Evolutionary conservation across 2,113 vertebrate species (phyloP).

Genomic region (Burhinus bistriatus): DNA sequence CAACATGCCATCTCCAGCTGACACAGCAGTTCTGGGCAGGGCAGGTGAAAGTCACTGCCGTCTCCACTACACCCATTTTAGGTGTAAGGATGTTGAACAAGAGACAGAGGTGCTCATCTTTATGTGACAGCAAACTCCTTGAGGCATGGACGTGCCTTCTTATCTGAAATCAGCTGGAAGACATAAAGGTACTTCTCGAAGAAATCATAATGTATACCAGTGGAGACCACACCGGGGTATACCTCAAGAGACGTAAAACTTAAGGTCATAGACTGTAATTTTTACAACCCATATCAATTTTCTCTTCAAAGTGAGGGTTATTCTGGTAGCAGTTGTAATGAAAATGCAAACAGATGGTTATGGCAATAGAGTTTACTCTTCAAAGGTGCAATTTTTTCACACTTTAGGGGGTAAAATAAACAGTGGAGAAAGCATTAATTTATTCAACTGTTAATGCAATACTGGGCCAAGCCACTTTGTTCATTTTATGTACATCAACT

Average conservation of each 20-base stretch:
- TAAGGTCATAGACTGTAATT: slow-evolving; percentile 46
- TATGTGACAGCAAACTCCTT: neutral
- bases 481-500: slow-evolving; percentile 58
- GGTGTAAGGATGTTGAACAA: neutral
- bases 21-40: neutral
- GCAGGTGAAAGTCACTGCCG: too few relatives aligned
- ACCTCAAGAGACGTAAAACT: slow-evolving; percentile 19
- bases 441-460: slow-evolving; percentile 65
- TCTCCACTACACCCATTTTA: neutral
- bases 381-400: slow-evolving; percentile 60
- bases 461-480: slow-evolving; percentile 56
- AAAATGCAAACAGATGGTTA: slow-evolving; percentile 68
- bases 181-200: neutral
- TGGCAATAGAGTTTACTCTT: slow-evolving; percentile 46
- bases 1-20: neutral
- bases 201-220: neutral
- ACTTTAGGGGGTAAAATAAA: slow-evolving; percentile 73
- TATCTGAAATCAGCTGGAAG: neutral
- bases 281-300: slow-evolving; percentile 63
- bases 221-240: slow-evolving; percentile 13
- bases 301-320: slow-evolving; percentile 61
- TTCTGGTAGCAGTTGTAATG: slow-evolving; percentile 58
- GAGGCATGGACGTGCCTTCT: neutral
- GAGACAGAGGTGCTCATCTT: neutral
- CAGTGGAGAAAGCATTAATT: slow-evolving; percentile 51